Percentiles rank a stretch among this genome's conserved stretches.
phyloP scores from a whole-genome alignment of 2,888 invertebrate species.

The Oithona nana region DNA sequence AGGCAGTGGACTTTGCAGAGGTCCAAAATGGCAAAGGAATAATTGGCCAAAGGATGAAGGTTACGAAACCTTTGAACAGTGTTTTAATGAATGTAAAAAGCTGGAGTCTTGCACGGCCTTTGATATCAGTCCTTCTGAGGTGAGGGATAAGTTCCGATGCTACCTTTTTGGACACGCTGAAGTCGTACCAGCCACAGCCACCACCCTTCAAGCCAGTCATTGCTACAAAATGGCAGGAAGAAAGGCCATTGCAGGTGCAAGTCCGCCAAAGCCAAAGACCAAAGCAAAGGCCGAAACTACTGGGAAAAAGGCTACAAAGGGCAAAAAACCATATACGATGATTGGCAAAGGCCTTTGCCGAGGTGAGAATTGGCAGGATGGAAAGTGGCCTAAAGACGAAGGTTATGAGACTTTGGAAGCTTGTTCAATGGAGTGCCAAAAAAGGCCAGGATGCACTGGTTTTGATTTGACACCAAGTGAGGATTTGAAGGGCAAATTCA shows the following conservation, averaged over 20 bases:
- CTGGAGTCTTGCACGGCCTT: constrained; percentile 10
- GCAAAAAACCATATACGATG: neutral
- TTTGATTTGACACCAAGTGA: constrained; percentile 3
- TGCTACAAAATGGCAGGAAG: constrained; percentile 3
- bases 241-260: neutral
- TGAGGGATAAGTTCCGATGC: neutral
- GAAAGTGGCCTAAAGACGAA: neutral
- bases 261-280: neutral
- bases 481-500: neutral
- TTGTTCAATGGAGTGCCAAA: constrained; percentile 5
- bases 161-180: constrained; percentile 13
- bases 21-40: constrained; percentile 14
- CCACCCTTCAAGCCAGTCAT: neutral
- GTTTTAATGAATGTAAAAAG: constrained; percentile 1
- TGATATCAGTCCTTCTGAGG: constrained; percentile 2
- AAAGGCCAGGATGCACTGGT: constrained; percentile 11
- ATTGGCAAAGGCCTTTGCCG: constrained; percentile 8
- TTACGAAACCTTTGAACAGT: neutral
- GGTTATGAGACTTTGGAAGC: neutral
- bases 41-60: constrained; percentile 8
- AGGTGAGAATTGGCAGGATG: neutral
- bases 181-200: constrained; percentile 6
- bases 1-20: constrained; percentile 9
- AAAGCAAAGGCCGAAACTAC: neutral
- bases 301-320: neutral